Base-by-base conservation (phyloP, 1,140 invertebrate genomes). In the Drosophila arizonae region DNA sequence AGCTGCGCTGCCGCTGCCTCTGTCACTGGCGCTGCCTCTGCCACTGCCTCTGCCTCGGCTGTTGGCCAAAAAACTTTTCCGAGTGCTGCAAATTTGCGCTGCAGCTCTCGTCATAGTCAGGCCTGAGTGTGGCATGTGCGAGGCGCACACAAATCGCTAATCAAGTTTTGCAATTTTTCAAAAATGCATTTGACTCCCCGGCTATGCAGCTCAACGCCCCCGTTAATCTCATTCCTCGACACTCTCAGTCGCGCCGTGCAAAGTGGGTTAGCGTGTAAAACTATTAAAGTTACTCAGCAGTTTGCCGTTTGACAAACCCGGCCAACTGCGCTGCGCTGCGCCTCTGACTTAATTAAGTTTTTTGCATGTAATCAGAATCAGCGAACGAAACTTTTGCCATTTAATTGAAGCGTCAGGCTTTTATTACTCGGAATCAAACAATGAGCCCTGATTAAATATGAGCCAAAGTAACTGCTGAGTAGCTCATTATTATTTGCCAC, bases 161-260 rank as follows among this genome's bases (percentile, higher is more conserved):
- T 88, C 84, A 87, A 88, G 77, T 88, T 87, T 75, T 79, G 73
- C 66, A 75, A 87, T 73, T 87, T 77, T 65, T 68, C 55, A 65
- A 84, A 78, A 71, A 68, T 78, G 36, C 55, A 84, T 64, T 75
- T 74, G 58, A 63, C 70, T 67, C 43, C 30, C 11, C 36, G 1
- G 11, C 3, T 10, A 4, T 36, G 43, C 33, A 15, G 28, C 52
- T 17, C 28, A 9, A 11, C 36, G 6, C 11, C 21, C 39, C 30
- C 28, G 28, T 5, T 8, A 46, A 15, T 39, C 57, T n/a, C 21
- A 24, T 48, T 41, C 36, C 66, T 45, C 17, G 36, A 45, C 66
- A 68, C 66, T 68, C 60, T 68, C 21, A 24, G 56, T 51, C 66
- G 57, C 50, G 17, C 28, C 39, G 43, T 6, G 13, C 48, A 74